A percentile compares a stretch with the other conserved stretches of the same genome.
phyloP scores from a whole-genome alignment of 2,888 invertebrate species.

The Gymnosoma rotundatum region DNA sequence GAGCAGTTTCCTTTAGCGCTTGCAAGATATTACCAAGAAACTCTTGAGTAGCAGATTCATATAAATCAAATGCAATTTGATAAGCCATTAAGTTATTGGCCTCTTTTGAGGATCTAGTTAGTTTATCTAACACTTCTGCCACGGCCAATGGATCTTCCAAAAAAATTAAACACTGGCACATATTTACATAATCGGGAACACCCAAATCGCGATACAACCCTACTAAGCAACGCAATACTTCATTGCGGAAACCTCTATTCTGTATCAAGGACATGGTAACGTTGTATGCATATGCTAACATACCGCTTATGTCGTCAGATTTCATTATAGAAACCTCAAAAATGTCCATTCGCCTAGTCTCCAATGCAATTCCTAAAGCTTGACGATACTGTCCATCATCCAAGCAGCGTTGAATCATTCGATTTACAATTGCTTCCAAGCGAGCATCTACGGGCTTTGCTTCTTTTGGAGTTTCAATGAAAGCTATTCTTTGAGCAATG shows the following conservation, averaged over 20 bases:
- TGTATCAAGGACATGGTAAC: constrained; percentile 98
- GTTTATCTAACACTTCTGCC: constrained; percentile 94
- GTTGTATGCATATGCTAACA: constrained; percentile 97
- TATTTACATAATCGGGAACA: constrained; percentile 98
- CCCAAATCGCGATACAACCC: constrained; percentile 93
- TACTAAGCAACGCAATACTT: constrained; percentile 94
- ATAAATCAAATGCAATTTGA: constrained; percentile 99
- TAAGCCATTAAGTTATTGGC: constrained; percentile 97
- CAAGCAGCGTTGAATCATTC: constrained; percentile 98
- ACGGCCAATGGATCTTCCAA: constrained; percentile 96
- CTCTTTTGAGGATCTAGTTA: constrained; percentile 88
- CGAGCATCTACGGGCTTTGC: constrained; percentile 89
- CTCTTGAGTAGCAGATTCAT: constrained; percentile 99
- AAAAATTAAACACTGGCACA: constrained; percentile 99
- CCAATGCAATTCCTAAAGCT: constrained; percentile 97
- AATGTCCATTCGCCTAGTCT: constrained; percentile 98
- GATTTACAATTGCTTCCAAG: constrained; percentile 95
- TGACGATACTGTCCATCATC: constrained; percentile 97
- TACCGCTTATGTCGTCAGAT: constrained; percentile 93
- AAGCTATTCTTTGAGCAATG: constrained; percentile 91
- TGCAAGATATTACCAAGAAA: constrained; percentile 94
- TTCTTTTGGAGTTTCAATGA: constrained; percentile 87
- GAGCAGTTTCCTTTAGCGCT: constrained; percentile 91
- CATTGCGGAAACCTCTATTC: constrained; percentile 95
- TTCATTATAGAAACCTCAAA: constrained; percentile 95